phyloP scores from a whole-genome alignment of 2,797 vertebrate genomes.

The Ficedula albicollis region DNA sequence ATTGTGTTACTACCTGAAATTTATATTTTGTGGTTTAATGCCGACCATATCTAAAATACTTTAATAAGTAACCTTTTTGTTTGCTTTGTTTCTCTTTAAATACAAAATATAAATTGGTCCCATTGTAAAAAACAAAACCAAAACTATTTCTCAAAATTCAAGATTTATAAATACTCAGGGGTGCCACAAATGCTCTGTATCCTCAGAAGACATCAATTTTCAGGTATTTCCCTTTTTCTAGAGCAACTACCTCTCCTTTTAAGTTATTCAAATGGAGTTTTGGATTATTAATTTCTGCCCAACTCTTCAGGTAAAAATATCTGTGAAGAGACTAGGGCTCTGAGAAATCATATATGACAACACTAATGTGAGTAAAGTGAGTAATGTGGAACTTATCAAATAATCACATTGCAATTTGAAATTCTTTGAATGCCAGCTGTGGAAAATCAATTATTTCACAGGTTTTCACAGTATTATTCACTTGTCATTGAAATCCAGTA shows the following conservation, averaged over 20 bases:
- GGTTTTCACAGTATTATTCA: neutral
- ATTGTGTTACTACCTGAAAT: neutral
- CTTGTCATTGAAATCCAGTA: neutral
- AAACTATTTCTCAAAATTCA: neutral
- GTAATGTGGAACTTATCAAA: neutral
- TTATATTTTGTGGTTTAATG: neutral
- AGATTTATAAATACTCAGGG: neutral
- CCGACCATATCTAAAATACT: neutral
- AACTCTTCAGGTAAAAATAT: neutral
- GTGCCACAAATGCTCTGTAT: rapidly evolving
- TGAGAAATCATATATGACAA: neutral
- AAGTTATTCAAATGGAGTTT: neutral
- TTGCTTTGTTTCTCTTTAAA: neutral
- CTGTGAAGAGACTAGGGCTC: neutral
- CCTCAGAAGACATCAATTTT: neutral
- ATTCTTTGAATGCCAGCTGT: neutral
- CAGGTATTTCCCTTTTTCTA: neutral
- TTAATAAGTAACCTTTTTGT: rapidly evolving
- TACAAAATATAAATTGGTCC: rapidly evolving
- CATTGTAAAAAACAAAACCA: neutral
- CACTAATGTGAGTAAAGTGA: neutral
- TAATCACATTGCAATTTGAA: neutral
- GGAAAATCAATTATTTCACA: neutral
- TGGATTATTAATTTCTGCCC: neutral
- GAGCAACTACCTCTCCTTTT: neutral